Conservation (phyloP, 1,140 invertebrate species). For the Zaprionus gabonicus region DNA sequence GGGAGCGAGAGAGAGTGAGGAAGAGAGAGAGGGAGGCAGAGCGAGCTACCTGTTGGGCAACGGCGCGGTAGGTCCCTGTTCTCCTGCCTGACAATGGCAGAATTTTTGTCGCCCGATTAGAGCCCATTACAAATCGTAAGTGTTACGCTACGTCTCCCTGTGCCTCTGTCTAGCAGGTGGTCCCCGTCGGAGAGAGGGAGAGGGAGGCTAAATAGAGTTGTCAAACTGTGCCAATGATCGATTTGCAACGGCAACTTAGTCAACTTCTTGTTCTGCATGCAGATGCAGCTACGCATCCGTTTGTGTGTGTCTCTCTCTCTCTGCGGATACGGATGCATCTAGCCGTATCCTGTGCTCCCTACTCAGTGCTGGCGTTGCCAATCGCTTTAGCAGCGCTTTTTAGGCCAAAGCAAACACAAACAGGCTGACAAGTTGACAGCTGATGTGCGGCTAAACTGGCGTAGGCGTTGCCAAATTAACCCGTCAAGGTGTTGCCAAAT, state of each 20-base stretch:
- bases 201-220: slow-evolving; percentile 62
- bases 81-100: neutral
- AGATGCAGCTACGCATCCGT: slow-evolving; percentile 7
- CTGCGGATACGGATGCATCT: slow-evolving; percentile 30
- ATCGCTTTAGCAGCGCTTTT: slow-evolving; percentile 78
- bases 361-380: slow-evolving; percentile 61
- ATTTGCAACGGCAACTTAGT: slow-evolving; percentile 81
- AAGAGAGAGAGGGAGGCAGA: neutral
- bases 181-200: slow-evolving; percentile 20
- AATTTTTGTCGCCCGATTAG: slow-evolving; percentile 74
- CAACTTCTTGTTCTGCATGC: slow-evolving; percentile 48
- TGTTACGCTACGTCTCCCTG: slow-evolving; percentile 63
- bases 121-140: slow-evolving; percentile 80
- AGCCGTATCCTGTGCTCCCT: slow-evolving; percentile 19
- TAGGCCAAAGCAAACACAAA: slow-evolving; percentile 54
- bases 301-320: no score
- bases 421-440: slow-evolving; percentile 22
- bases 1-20: neutral
- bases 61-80: slow-evolving; percentile 64
- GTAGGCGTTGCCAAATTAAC: slow-evolving; percentile 47
- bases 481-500: slow-evolving; percentile 76
- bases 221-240: slow-evolving; percentile 82
- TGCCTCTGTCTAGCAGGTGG: slow-evolving; percentile 55
- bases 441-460: slow-evolving; percentile 14
- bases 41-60: slow-evolving; percentile 61